Evolutionary conservation across 2,113 vertebrate genomes (phyloP), one percentile per base, ranked within the genome.

Genomic region (Cyanocitta stelleri): DNA sequence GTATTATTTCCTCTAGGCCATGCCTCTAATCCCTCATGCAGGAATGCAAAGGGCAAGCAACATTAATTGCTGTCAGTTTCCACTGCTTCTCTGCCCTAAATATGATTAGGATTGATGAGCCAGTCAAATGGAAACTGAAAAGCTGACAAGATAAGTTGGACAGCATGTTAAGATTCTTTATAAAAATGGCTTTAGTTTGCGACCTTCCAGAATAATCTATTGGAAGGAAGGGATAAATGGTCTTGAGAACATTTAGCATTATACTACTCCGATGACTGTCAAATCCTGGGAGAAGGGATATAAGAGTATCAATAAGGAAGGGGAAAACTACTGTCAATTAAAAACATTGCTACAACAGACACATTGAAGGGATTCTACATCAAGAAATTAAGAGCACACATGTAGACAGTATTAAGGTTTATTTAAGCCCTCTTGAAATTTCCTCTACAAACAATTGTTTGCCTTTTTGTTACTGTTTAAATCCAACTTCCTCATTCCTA

Each of bases 401-500:
- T 5, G 32, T 3, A 79, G 32, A 23, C 20, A 68, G 33, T 8
- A 10, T 33, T 35, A 62, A 62, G n/a, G 54, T 51, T 92, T 87
- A 87, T 91, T 74, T 49, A 87, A 81, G 32, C 17, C 39, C 49
- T 46, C 62, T 73, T 73, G 62, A 94, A 33, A 87, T 71, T 79
- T 93, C 84, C 46, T 93, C 77, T 76, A 66, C 91, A 85, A 81
- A 72, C 26, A 26, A 75, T 39, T 95, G 84, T 87, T 90, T 78
- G 37, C 13, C 17, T 74, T 64, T 56, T 85, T 48, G 16, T 55
- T 71, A 66, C 37, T 58, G 43, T 71, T 94, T 80, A 80, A 91
- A 77, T 77, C 44, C 20, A 88, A 61, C 61, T 93, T 97, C 90
- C 87, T 85, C 61, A 37, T 84, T 96, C 82, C 82, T 93, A 90